phyloP scores from a whole-genome alignment of 2,797 vertebrate genomes.

The Siniperca scherzeri region DNA sequence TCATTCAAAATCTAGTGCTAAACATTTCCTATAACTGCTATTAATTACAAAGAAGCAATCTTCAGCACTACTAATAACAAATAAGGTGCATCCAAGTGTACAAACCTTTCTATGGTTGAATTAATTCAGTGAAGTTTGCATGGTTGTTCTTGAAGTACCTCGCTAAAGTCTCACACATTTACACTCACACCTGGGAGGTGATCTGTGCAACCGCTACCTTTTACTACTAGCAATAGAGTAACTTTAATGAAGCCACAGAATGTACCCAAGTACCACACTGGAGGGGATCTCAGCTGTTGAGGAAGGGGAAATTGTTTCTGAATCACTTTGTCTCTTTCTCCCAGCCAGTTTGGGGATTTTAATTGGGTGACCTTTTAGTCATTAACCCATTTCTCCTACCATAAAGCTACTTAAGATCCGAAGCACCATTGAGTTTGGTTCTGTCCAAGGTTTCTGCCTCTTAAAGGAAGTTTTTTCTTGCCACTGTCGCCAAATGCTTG shows the following conservation, averaged over 20 bases:
- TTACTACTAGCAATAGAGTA: too few relatives aligned
- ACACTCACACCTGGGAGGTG: constrained; percentile 23
- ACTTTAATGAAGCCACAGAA: constrained; percentile 5
- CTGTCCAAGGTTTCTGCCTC: too few relatives aligned
- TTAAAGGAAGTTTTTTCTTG: too few relatives aligned
- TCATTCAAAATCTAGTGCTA: background rate
- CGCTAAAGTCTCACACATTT: background rate
- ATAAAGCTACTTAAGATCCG: background rate
- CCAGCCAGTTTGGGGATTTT: background rate
- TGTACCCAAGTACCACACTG: constrained; percentile 7
- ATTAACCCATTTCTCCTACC: background rate
- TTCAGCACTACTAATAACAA: constrained; percentile 3
- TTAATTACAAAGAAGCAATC: constrained; percentile 12
- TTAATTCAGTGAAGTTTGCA: constrained; percentile 19
- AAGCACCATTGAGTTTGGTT: too few relatives aligned
- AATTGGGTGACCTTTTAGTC: background rate
- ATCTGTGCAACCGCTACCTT: constrained; percentile 20
- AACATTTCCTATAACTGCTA: background rate
- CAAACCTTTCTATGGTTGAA: constrained; percentile 3
- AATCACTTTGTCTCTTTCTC: background rate
- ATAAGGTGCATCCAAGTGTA: constrained; percentile 23
- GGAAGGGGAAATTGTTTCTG: background rate
- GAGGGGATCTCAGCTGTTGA: background rate
- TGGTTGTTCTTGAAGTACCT: background rate
- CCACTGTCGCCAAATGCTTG: too few relatives aligned